Percentiles rank a stretch among this genome's conserved stretches.
These are phyloP conservation scores for Brachionus rotundiformis DNA, from an alignment of 1,140 invertebrate species.

Conservation along the genomic window DNA sequence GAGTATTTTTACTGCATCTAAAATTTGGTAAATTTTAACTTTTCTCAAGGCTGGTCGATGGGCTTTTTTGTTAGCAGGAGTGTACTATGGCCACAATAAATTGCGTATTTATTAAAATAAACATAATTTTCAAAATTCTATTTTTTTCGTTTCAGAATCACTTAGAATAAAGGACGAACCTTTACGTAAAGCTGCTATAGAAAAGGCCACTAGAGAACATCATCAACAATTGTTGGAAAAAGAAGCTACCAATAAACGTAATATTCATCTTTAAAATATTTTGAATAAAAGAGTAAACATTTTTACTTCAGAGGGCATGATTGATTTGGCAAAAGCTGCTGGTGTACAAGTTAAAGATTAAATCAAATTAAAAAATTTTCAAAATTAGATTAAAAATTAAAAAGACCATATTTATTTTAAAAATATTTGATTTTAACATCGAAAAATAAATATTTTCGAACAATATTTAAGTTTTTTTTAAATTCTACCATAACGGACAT, in stretches of 20 bases:
- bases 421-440: conserved; percentile 32
- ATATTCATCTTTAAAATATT: background rate
- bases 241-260: conserved; percentile 33
- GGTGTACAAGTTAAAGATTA: conserved; percentile 48
- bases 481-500: too few species aligned
- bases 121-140: too few species aligned
- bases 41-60: conserved; percentile 45
- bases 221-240: conserved; percentile 30
- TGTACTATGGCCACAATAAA: conserved; percentile 23
- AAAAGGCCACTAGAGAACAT: conserved; percentile 48
- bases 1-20: background rate
- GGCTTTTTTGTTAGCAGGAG: conserved; percentile 24
- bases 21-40: background rate
- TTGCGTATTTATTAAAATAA: conserved; percentile 26
- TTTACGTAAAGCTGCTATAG: conserved; percentile 38
- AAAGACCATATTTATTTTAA: conserved; percentile 36
- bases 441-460: conserved; percentile 31
- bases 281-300: background rate
- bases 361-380: background rate
- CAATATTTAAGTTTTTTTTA: background rate
- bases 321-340: conserved; percentile 37
- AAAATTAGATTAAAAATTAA: background rate
- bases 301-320: conserved; percentile 45
- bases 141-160: background rate
- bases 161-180: conserved; percentile 27